Percentiles rank a stretch among this genome's conserved stretches.
These are phyloP conservation scores for Galbula dea DNA, from an alignment of 2,113 vertebrate species.

Conservation along the genomic window DNA sequence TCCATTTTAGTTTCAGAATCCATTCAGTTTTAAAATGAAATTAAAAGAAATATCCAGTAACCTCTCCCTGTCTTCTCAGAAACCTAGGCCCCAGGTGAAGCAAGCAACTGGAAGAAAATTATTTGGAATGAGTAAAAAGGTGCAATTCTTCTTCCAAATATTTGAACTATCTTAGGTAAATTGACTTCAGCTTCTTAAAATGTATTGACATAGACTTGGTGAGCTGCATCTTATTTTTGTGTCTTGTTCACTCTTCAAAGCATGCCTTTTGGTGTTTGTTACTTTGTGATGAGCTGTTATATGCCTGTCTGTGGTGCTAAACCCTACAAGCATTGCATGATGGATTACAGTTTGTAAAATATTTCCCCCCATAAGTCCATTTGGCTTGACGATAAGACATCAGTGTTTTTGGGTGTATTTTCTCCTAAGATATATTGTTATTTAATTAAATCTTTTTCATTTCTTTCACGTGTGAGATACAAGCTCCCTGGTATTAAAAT, in stretches of 20 bases:
- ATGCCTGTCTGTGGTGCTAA: not conserved
- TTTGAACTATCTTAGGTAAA: not conserved
- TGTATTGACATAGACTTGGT: not conserved
- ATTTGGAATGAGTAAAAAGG: not conserved
- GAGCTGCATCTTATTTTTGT: not conserved
- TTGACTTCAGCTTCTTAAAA: not conserved
- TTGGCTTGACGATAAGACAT: slow-evolving; percentile 34
- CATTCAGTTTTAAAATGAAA: not conserved
- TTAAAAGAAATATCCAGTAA: not conserved
- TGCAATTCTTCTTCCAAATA: not conserved
- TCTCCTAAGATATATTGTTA: not conserved
- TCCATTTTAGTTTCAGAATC: not conserved
- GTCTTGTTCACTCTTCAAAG: not conserved
- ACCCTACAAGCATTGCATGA: not conserved
- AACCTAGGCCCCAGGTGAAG: not conserved
- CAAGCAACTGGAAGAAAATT: not conserved
- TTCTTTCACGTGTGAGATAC: slow-evolving; percentile 53
- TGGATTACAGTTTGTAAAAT: slow-evolving; percentile 32
- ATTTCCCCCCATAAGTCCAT: not conserved
- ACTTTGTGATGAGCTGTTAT: not conserved
- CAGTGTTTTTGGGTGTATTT: not conserved
- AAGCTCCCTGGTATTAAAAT: slow-evolving; percentile 18
- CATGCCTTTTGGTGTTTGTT: not conserved
- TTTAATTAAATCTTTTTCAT: slow-evolving; percentile 52
- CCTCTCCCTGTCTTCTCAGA: not conserved